Evolutionary conservation across 2,113 vertebrate genomes (phyloP).

Genomic region (Rallus limicola): DNA sequence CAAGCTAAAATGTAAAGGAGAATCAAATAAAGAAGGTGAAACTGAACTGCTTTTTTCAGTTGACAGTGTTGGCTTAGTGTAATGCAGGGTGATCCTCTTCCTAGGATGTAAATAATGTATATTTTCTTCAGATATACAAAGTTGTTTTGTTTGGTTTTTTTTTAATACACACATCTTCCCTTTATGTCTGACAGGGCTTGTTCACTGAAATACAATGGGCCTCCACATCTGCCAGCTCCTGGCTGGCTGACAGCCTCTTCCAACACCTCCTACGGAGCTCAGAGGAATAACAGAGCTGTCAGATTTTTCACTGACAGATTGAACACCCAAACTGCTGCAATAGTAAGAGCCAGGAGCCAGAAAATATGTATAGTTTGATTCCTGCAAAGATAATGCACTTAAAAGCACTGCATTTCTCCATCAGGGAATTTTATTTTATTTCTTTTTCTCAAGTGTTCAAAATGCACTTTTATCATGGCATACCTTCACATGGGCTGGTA

Average conservation of each 20-base stretch:
- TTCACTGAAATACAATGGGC: neutral
- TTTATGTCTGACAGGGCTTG: neutral
- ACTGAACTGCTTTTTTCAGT: neutral
- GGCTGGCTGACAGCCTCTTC: constrained; percentile 31
- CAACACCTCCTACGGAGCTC: constrained; percentile 50
- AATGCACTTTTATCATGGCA: neutral
- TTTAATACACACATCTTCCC: neutral
- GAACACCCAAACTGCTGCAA: constrained; percentile 44
- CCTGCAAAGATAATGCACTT: neutral
- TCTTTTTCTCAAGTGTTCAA: neutral
- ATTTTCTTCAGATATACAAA: neutral
- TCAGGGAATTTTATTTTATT: neutral
- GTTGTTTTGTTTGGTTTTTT: neutral
- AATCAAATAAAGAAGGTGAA: neutral
- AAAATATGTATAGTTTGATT: neutral
- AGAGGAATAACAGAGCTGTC: constrained; percentile 65
- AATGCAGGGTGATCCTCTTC: neutral
- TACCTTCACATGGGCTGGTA: neutral
- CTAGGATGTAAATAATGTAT: neutral
- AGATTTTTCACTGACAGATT: constrained; percentile 42
- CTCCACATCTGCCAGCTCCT: constrained; percentile 25
- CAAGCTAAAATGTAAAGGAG: neutral
- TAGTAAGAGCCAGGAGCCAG: neutral
- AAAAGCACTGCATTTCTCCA: neutral
- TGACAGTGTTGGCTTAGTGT: neutral